Evolutionary conservation across 2,797 vertebrate species (phyloP).

Genomic region (Holocentrus rufus): DNA sequence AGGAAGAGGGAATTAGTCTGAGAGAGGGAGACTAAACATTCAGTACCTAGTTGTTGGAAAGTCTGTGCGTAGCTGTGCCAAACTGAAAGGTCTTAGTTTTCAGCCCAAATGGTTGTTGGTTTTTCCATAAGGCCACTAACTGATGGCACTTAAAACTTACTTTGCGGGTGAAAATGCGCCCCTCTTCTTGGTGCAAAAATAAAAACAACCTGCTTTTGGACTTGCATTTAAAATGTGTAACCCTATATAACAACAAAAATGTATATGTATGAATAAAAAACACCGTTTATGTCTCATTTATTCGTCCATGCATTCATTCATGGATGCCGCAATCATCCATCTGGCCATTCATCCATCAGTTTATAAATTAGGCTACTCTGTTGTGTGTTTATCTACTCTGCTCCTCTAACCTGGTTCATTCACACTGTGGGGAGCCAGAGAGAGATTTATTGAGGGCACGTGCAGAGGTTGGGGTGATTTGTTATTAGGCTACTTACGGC

Average conservation of each 20-base stretch:
- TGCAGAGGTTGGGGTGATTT: slow-evolving; percentile 36
- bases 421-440: slow-evolving; percentile 5
- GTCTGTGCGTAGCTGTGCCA: slow-evolving; percentile 63
- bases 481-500: slow-evolving; percentile 85
- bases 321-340: slow-evolving; percentile 1
- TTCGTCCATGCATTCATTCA: slow-evolving; percentile 23
- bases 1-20: slow-evolving; percentile 32
- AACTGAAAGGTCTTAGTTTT: slow-evolving; percentile 70
- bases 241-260: neutral
- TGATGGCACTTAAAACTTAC: slow-evolving; percentile 34
- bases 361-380: slow-evolving; percentile 15
- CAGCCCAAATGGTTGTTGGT: slow-evolving; percentile 65
- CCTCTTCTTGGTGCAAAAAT: slow-evolving; percentile 3
- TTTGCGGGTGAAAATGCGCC: slow-evolving; percentile 21
- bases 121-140: slow-evolving; percentile 69
- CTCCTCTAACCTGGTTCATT: slow-evolving; percentile 28
- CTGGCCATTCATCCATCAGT: neutral
- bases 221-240: slow-evolving; percentile 18
- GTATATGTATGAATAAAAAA: neutral
- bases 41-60: slow-evolving; percentile 70
- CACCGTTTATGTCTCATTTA: slow-evolving; percentile 8
- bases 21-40: slow-evolving; percentile 63
- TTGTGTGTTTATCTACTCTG: slow-evolving; percentile 30
- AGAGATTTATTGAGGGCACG: slow-evolving; percentile 50
- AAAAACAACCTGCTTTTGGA: slow-evolving; percentile 10